Conservation (phyloP, 2,888 invertebrate genomes). For the Acanthacorydalis orientalis region DNA sequence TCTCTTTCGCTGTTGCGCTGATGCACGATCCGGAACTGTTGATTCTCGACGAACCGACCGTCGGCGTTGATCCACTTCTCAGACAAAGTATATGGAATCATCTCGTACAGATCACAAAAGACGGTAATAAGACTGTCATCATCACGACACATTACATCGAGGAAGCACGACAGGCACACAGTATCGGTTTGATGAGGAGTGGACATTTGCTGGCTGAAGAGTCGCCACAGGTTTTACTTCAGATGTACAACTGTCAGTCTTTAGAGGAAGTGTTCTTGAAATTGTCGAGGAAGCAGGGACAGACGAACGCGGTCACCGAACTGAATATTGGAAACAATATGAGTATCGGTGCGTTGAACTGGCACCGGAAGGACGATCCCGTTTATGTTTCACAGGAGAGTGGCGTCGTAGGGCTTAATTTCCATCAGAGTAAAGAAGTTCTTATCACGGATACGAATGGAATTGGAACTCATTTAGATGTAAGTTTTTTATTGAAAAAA, state of each 20-base stretch:
- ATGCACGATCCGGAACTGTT: slow-evolving; percentile 85
- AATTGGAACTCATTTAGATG: slow-evolving; percentile 31
- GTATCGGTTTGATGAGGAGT: slow-evolving; percentile 87
- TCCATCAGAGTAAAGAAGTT: slow-evolving; percentile 81
- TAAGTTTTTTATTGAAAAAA: too few species aligned
- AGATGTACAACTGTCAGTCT: slow-evolving; percentile 67
- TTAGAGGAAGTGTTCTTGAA: slow-evolving; percentile 89
- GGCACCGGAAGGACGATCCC: slow-evolving; percentile 66
- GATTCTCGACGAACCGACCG: slow-evolving; percentile 85
- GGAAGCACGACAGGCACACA: slow-evolving; percentile 80
- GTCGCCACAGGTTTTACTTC: slow-evolving; percentile 66
- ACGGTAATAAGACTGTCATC: slow-evolving; percentile 81
- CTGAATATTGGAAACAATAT: slow-evolving; percentile 59
- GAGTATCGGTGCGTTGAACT: slow-evolving; percentile 62
- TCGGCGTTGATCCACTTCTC: slow-evolving; percentile 80
- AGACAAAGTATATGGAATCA: slow-evolving; percentile 91
- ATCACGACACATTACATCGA: slow-evolving; percentile 92
- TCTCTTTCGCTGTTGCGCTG: slow-evolving; percentile 80
- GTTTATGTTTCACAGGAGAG: slow-evolving; percentile 74
- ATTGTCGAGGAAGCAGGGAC: slow-evolving; percentile 64
- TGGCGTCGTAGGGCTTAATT: slow-evolving; percentile 74
- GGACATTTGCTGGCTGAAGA: slow-evolving; percentile 83
- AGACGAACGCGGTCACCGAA: slow-evolving; percentile 34
- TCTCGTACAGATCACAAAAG: slow-evolving; percentile 75
- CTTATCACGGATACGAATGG: slow-evolving; percentile 63